Percentiles rank a stretch among this genome's conserved stretches.
phyloP scores from a whole-genome alignment of 2,113 vertebrate genomes.

The Semnornis frantzii region DNA sequence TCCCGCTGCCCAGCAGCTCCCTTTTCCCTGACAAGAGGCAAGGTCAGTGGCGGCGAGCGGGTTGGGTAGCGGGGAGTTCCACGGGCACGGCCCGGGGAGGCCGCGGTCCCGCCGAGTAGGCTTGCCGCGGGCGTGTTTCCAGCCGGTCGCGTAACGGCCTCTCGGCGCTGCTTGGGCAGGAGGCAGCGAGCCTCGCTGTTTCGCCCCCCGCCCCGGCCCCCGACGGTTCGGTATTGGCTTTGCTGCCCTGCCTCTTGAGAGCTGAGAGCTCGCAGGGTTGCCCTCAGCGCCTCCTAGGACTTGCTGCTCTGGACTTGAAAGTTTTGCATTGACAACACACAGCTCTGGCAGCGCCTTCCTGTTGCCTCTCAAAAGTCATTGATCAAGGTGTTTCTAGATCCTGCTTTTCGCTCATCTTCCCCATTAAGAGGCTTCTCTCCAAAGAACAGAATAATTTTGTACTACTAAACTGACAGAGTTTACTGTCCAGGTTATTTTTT shows the following conservation, averaged over 20 bases:
- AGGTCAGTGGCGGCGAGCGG: conserved; percentile 82
- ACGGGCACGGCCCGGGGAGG: neutral
- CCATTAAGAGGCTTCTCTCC: neutral
- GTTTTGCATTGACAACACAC: fast-evolving
- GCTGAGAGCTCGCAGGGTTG: too few relatives aligned
- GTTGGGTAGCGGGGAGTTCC: neutral
- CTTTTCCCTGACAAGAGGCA: conserved; percentile 80
- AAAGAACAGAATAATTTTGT: neutral
- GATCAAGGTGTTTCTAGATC: neutral
- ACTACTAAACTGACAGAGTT: neutral
- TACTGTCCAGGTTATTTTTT: neutral
- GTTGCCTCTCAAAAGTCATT: neutral
- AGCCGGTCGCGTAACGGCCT: neutral
- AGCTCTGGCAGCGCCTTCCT: neutral
- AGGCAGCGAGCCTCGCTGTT: too few relatives aligned
- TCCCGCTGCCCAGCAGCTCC: conserved; percentile 64
- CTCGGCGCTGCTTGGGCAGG: neutral
- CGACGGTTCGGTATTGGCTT: neutral
- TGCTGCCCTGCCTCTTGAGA: neutral
- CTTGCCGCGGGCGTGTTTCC: neutral
- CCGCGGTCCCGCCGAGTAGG: neutral
- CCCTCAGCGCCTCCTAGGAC: neutral
- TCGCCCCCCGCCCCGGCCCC: neutral
- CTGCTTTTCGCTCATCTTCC: neutral
- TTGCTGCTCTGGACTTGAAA: neutral